Conservation (phyloP, 1,140 invertebrate genomes). For the Teleogryllus occipitalis region DNA sequence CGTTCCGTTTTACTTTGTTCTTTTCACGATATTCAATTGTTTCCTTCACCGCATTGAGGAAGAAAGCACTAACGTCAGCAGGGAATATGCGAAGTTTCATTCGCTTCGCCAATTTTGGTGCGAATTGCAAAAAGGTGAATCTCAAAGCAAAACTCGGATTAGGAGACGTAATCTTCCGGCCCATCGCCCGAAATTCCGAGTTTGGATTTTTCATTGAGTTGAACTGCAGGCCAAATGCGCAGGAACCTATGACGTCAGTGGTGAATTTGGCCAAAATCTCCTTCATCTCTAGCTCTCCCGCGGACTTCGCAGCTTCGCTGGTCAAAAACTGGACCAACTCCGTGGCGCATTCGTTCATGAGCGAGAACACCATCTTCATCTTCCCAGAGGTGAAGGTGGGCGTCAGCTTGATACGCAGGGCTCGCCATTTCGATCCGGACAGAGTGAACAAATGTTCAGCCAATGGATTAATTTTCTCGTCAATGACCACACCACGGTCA, state of each 20-base stretch:
- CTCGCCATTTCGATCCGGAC: constrained; percentile 19
- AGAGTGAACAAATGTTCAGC: constrained; percentile 16
- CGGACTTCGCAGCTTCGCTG: constrained; percentile 26
- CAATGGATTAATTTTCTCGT: constrained; percentile 19
- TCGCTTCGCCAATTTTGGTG: background rate
- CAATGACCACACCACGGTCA: constrained; percentile 19
- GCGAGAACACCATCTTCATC: constrained; percentile 30
- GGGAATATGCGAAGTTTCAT: background rate
- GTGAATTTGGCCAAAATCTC: constrained; percentile 49
- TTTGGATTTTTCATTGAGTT: constrained; percentile 44
- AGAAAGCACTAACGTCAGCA: constrained; percentile 15
- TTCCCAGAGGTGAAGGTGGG: constrained; percentile 33
- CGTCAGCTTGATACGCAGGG: constrained; percentile 27
- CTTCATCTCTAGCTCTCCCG: constrained; percentile 39
- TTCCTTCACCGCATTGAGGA: constrained; percentile 19
- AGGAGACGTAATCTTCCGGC: constrained; percentile 26
- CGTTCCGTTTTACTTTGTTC: constrained; percentile 18
- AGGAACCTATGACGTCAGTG: constrained; percentile 53
- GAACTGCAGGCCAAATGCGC: constrained; percentile 53
- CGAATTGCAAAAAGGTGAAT: background rate
- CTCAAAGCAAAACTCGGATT: background rate
- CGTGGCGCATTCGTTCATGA: constrained; percentile 16
- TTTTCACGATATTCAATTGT: constrained; percentile 17
- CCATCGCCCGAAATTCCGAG: constrained; percentile 41
- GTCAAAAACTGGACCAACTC: constrained; percentile 35